Evolutionary conservation across 1,140 invertebrate species (phyloP).

Genomic region (Aporrectodea caliginosa): DNA sequence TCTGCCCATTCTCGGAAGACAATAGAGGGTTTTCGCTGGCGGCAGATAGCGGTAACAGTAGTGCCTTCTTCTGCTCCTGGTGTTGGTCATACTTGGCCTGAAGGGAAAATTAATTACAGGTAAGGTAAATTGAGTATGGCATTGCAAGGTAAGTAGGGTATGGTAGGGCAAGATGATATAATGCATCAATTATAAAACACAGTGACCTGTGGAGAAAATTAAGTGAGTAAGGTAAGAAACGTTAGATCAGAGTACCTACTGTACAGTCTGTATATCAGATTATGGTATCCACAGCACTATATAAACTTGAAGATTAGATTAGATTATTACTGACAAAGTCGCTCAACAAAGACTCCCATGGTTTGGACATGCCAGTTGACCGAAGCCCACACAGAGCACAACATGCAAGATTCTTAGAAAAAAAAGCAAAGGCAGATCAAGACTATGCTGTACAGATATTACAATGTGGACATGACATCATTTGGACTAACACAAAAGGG

Average conservation of each 20-base stretch:
- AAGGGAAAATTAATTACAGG: background rate
- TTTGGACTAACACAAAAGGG: background rate
- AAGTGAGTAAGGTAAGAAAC: too few relatives aligned
- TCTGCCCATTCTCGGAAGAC: background rate
- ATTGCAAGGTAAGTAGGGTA: background rate
- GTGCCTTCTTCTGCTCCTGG: conserved; percentile 4
- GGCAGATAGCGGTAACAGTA: background rate
- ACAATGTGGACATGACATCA: too few relatives aligned
- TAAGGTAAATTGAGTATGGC: background rate
- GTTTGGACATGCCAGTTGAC: background rate
- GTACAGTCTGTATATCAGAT: too few relatives aligned
- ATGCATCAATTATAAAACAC: background rate
- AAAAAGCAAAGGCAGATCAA: too few relatives aligned
- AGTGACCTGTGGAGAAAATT: too few relatives aligned
- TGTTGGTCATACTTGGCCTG: conserved; percentile 23
- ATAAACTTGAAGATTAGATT: background rate
- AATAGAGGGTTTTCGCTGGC: background rate
- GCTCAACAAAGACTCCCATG: background rate
- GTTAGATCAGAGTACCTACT: too few relatives aligned
- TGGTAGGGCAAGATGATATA: background rate
- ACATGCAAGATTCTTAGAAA: too few relatives aligned
- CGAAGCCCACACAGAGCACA: too few relatives aligned
- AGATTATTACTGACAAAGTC: background rate
- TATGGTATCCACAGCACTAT: too few relatives aligned
- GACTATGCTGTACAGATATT: too few relatives aligned